phyloP scores from a whole-genome alignment of 2,888 invertebrate genomes.

The Pyrochroa serraticornis region DNA sequence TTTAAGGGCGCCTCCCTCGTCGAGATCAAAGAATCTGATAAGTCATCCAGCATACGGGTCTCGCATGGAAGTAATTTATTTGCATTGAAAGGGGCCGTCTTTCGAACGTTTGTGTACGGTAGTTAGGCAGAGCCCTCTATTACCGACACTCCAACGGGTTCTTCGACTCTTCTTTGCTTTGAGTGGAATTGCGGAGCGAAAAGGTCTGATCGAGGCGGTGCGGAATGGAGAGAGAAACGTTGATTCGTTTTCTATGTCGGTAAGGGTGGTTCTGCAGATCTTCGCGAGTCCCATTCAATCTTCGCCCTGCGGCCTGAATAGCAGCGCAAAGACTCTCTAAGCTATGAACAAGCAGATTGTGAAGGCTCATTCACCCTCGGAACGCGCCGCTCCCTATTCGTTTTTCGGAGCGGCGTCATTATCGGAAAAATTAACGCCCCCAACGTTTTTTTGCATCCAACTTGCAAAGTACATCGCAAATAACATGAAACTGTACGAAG shows the following conservation, averaged over 20 bases:
- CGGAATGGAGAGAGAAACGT: conserved; percentile 29
- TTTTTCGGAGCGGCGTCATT: too few relatives aligned
- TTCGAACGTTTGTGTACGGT: conserved; percentile 39
- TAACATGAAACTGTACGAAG: too few relatives aligned
- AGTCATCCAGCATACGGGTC: conserved; percentile 41
- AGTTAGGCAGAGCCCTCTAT: conserved; percentile 41
- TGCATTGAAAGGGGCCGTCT: conserved; percentile 42
- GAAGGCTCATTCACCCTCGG: conserved; percentile 5
- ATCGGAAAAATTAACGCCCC: too few relatives aligned
- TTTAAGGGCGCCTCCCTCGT: conserved; percentile 25
- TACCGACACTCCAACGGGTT: conserved; percentile 41
- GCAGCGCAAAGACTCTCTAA: conserved; percentile 36
- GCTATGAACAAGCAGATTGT: conserved; percentile 37
- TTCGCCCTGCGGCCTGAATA: conserved; percentile 36
- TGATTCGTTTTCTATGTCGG: conserved; percentile 35
- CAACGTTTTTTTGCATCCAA: too few relatives aligned
- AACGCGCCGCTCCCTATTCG: neutral
- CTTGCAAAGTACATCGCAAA: too few relatives aligned
- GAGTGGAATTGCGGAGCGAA: conserved; percentile 20
- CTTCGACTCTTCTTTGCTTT: conserved; percentile 32
- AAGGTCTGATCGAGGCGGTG: conserved; percentile 21
- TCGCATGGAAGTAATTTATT: conserved; percentile 46
- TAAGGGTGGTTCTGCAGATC: conserved; percentile 31
- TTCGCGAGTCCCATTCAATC: conserved; percentile 35
- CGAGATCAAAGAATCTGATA: conserved; percentile 44